Evolutionary conservation across 2,797 vertebrate species (phyloP).

Genomic region (Myoxocephalus aenaeus): DNA sequence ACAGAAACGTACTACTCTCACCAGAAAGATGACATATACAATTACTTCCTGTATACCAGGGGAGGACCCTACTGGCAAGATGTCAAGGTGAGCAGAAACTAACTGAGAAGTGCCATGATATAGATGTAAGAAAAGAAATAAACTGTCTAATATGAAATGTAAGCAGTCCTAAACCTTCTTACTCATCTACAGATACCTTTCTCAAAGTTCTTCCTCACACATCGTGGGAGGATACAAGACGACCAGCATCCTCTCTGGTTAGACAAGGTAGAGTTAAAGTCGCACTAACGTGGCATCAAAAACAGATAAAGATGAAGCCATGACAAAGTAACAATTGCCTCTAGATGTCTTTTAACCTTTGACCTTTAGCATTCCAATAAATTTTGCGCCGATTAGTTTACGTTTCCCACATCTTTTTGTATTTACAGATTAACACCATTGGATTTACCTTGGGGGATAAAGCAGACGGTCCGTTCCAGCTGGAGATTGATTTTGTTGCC

Average conservation of each 20-base stretch:
- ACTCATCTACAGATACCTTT: constrained; percentile 89
- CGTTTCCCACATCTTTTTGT: not conserved
- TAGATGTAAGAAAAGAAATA: not conserved
- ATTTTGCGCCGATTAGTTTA: not conserved
- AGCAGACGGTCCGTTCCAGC: constrained; percentile 91
- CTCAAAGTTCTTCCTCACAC: constrained; percentile 95
- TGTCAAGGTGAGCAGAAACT: constrained; percentile 86
- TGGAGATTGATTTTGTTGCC: constrained; percentile 95
- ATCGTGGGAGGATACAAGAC: constrained; percentile 92
- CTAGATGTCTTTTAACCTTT: not conserved
- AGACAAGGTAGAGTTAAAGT: constrained; percentile 87
- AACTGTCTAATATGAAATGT: not conserved
- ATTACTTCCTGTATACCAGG: constrained; percentile 94
- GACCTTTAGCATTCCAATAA: not conserved
- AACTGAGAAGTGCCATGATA: not conserved
- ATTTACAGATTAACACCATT: constrained; percentile 88
- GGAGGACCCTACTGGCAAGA: constrained; percentile 99
- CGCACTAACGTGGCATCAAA: not conserved
- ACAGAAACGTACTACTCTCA: constrained; percentile 87
- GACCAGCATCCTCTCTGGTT: constrained; percentile 85
- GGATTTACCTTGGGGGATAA: constrained; percentile 95
- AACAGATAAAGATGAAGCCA: not conserved
- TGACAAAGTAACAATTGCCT: not conserved
- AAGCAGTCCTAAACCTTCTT: not conserved
- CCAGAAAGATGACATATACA: constrained; percentile 91